Evolutionary conservation across 2,888 invertebrate genomes (phyloP).

Genomic region (Griposia aprilina): DNA sequence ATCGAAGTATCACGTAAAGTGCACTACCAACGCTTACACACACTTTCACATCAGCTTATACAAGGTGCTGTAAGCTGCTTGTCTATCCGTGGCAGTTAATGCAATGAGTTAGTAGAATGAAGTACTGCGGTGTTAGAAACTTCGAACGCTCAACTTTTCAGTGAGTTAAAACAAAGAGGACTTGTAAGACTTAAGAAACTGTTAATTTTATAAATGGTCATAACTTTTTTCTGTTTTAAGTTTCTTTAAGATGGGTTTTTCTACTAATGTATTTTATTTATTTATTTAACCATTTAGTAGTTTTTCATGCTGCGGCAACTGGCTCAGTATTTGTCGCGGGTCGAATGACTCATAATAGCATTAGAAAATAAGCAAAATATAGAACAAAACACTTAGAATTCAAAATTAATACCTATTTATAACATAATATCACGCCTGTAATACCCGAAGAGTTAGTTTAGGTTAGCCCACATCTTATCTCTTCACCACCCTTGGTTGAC

Average conservation of each 20-base stretch:
- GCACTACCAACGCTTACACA: not conserved
- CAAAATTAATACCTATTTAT: not conserved
- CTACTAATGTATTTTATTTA: not conserved
- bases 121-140: constrained; percentile 25
- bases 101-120: constrained; percentile 29
- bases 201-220: constrained; percentile 13
- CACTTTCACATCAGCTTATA: constrained; percentile 6
- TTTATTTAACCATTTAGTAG: no score
- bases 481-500: no score
- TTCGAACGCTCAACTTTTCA: constrained; percentile 21
- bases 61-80: constrained; percentile 32
- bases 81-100: constrained; percentile 22
- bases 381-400: not conserved
- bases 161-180: constrained; percentile 25
- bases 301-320: not conserved
- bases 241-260: not conserved
- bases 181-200: constrained; percentile 16
- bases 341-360: not conserved
- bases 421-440: no score
- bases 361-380: not conserved
- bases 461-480: no score
- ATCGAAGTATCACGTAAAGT: not conserved
- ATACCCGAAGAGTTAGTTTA: no score
- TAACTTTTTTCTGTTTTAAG: constrained; percentile 3
- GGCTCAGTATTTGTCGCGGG: not conserved